Conservation (phyloP, 2,797 vertebrate species). For the Notoglanidium macrostoma region DNA sequence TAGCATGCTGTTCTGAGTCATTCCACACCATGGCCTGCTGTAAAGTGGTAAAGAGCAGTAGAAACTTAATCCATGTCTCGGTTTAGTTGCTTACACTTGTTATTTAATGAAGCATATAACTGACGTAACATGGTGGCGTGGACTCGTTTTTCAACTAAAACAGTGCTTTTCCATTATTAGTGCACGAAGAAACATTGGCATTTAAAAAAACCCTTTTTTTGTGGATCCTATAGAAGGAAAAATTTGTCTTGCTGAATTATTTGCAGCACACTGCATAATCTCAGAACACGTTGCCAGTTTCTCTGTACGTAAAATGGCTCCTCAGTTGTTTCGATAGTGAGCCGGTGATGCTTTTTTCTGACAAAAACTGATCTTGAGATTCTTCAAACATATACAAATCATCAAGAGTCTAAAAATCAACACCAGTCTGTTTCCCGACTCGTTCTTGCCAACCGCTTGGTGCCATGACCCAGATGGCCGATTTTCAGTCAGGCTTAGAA, state of each 20-base stretch:
- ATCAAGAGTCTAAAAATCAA: neutral
- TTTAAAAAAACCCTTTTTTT: neutral
- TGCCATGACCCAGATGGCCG: neutral
- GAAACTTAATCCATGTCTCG: neutral
- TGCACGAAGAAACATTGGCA: neutral
- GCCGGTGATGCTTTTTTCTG: no score
- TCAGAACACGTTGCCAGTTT: neutral
- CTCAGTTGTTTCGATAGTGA: no score
- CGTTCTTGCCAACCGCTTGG: neutral
- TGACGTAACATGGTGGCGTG: no score
- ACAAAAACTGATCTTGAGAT: neutral
- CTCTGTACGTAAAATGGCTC: neutral
- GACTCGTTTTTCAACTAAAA: neutral
- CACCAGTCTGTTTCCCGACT: neutral
- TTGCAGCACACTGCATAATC: neutral
- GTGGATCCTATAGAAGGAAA: neutral
- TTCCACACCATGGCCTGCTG: slow-evolving; percentile 7
- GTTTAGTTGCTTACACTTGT: neutral
- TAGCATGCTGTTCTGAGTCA: neutral
- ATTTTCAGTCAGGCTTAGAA: neutral
- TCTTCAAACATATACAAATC: neutral
- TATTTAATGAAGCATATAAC: neutral
- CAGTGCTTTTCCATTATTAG: neutral
- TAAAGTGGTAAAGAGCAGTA: neutral
- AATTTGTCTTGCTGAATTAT: neutral